Conservation (phyloP, 2,113 vertebrate species). For the Callithrix jacchus region DNA sequence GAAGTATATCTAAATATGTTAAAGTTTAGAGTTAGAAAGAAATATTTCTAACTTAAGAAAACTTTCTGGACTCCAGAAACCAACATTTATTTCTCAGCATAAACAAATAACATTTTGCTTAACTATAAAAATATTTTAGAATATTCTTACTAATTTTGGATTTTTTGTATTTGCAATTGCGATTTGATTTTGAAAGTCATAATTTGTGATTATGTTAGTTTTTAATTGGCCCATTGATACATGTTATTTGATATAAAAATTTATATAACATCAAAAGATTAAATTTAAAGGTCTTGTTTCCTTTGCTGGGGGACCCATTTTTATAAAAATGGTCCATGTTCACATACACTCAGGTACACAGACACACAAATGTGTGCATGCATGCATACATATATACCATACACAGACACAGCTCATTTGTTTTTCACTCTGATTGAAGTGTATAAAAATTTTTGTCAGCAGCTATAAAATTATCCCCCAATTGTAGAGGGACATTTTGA, state of each 20-base stretch:
- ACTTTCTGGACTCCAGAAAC: not conserved
- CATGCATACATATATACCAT: not conserved
- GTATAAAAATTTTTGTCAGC: not conserved
- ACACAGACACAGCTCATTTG: not conserved
- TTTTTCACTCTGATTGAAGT: not conserved
- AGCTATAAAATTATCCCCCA: not conserved
- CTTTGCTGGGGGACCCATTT: not conserved
- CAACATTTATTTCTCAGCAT: not conserved
- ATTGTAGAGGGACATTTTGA: not conserved
- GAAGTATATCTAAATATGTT: not conserved
- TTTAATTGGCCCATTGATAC: not conserved
- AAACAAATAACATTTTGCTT: not conserved
- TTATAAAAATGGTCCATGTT: not conserved
- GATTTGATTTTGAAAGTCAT: not conserved
- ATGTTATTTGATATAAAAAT: not conserved
- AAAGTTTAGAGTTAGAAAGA: not conserved
- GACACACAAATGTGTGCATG: too few species aligned
- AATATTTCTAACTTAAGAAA: not conserved
- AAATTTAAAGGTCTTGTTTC: not conserved
- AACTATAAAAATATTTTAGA: not conserved
- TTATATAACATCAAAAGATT: not conserved
- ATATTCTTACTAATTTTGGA: not conserved
- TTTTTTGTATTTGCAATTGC: not conserved
- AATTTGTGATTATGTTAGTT: not conserved
- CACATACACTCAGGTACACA: not conserved